phyloP scores from a whole-genome alignment of 2,113 vertebrate species.

The Heptranchias perlo region DNA sequence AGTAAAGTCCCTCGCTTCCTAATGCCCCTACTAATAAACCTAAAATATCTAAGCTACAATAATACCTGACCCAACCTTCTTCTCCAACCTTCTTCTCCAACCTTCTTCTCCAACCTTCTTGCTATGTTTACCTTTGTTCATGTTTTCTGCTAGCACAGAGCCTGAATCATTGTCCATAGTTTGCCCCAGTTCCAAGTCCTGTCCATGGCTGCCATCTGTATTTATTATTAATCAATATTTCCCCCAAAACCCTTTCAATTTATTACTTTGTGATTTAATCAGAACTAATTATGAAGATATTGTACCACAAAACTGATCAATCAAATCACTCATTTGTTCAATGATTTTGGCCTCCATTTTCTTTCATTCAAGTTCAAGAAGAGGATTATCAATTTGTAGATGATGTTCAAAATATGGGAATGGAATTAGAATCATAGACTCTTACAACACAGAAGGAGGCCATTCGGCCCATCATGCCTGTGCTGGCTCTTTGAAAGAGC shows the following conservation, averaged over 20 bases:
- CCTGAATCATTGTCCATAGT: not conserved
- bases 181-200: not conserved
- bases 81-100: too few relatives aligned
- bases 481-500: too few relatives aligned
- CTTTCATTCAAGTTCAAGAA: too few relatives aligned
- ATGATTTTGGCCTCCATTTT: too few relatives aligned
- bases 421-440: too few relatives aligned
- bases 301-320: not conserved
- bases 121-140: not conserved
- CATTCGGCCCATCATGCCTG: too few relatives aligned
- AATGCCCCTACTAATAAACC: not conserved
- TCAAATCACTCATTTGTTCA: not conserved
- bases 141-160: slow-evolving; percentile 4
- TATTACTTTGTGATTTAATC: not conserved
- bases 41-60: not conserved
- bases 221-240: slow-evolving; percentile 2
- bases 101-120: not conserved
- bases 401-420: too few relatives aligned
- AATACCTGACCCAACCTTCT: not conserved
- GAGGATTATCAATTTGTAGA: too few relatives aligned
- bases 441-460: too few relatives aligned
- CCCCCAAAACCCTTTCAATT: not conserved
- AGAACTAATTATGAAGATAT: slow-evolving; percentile 22
- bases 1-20: too few relatives aligned
- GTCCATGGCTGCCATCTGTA: not conserved